phyloP scores from a whole-genome alignment of 2,888 invertebrate genomes.

The Galeopsomyia nigrocyanea region DNA sequence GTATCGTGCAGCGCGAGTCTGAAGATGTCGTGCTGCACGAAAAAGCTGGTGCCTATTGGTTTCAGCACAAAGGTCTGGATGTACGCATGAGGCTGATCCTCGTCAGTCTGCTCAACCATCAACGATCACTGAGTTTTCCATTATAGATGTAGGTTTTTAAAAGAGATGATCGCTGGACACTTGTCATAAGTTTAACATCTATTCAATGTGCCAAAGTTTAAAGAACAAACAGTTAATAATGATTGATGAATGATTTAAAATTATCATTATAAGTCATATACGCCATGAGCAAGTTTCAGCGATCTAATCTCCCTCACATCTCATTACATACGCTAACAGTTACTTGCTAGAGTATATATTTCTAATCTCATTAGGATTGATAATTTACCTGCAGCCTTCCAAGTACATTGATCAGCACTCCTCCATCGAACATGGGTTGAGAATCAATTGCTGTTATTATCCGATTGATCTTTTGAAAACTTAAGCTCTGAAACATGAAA shows the following conservation, averaged over 20 bases:
- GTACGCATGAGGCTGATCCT: conserved; percentile 94
- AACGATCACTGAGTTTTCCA: conserved; percentile 64
- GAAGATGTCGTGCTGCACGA: conserved; percentile 96
- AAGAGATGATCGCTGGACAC: conserved; percentile 59
- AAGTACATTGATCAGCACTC: conserved; percentile 94
- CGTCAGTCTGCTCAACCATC: conserved; percentile 85
- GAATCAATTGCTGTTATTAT: conserved; percentile 94
- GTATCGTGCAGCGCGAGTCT: conserved; percentile 91
- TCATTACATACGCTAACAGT: conserved; percentile 8
- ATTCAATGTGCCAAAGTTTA: conserved; percentile 58
- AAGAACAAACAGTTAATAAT: conserved; percentile 52
- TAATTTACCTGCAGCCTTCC: conserved; percentile 92
- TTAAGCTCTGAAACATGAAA: conserved; percentile 79
- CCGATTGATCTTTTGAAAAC: conserved; percentile 94
- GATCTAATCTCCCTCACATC: conserved; percentile 41
- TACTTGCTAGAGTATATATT: conserved; percentile 16
- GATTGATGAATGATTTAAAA: conserved; percentile 14
- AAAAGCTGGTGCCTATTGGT: conserved; percentile 89
- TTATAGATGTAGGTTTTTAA: conserved; percentile 56
- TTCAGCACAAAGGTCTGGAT: conserved; percentile 94
- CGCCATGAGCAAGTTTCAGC: conserved; percentile 40
- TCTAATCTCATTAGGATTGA: conserved; percentile 20
- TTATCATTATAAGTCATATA: conserved; percentile 17
- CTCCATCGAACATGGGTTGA: conserved; percentile 98
- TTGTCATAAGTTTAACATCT: conserved; percentile 54